phyloP scores from a whole-genome alignment of 2,888 invertebrate genomes.

The Tridacna gigas region DNA sequence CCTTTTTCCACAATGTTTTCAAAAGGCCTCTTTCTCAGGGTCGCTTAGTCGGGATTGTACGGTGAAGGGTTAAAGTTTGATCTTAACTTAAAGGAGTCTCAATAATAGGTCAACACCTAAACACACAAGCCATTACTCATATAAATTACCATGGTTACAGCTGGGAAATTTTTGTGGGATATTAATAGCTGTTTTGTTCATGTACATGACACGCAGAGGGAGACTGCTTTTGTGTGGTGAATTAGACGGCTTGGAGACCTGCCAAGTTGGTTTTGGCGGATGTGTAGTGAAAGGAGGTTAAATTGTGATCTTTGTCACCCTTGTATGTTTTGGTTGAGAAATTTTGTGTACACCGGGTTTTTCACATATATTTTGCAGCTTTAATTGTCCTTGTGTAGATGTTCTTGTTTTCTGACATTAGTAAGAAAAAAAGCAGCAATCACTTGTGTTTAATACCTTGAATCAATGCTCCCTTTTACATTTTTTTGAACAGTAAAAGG shows the following conservation, averaged over 20 bases:
- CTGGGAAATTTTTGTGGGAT: slow-evolving; percentile 3
- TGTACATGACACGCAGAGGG: neutral
- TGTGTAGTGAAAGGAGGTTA: neutral
- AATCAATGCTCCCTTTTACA: no score
- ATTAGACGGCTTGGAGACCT: slow-evolving; percentile 9
- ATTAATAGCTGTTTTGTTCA: slow-evolving; percentile 14
- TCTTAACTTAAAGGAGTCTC: neutral
- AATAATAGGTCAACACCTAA: neutral
- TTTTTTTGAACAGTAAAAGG: no score
- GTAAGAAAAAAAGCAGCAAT: no score
- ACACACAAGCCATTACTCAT: neutral
- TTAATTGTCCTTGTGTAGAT: no score
- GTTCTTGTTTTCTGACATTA: no score
- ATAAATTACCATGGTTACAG: neutral
- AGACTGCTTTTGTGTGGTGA: slow-evolving; percentile 15
- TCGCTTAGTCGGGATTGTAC: no score
- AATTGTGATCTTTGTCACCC: neutral
- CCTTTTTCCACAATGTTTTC: no score
- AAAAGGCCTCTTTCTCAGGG: no score
- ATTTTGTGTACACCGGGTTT: no score
- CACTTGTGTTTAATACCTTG: no score
- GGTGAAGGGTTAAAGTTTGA: neutral
- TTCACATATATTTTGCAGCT: no score
- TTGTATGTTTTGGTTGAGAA: no score
- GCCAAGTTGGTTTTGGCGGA: slow-evolving; percentile 14